A percentile compares a stretch with the other conserved stretches of the same genome.
Conservation (phyloP, 2,113 vertebrate species). For the Megaptera novaeangliae region DNA sequence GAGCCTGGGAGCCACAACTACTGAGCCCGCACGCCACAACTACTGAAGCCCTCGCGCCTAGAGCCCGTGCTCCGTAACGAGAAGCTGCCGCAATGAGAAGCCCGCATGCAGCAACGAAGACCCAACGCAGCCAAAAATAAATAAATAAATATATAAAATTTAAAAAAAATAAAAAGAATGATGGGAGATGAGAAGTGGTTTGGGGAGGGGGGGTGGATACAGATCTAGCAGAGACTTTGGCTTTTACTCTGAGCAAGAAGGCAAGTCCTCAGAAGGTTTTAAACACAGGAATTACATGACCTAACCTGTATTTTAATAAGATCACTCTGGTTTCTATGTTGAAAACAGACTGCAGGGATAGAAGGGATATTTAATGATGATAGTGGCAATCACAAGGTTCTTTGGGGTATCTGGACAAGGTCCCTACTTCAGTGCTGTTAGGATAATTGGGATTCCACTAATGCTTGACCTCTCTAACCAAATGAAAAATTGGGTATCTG, state of each 20-base stretch:
- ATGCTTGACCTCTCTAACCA: neutral
- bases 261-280: neutral
- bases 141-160: too few species aligned
- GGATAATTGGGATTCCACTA: neutral
- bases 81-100: too few species aligned
- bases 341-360: neutral
- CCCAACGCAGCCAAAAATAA: too few species aligned
- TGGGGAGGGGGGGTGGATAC: neutral
- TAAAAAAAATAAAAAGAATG: too few species aligned
- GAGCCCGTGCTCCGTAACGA: too few species aligned
- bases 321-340: neutral
- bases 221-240: neutral
- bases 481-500: neutral
- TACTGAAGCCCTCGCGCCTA: too few species aligned
- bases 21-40: too few species aligned
- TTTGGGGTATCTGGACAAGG: neutral
- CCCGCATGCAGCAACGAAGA: too few species aligned
- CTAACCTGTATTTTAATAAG: neutral
- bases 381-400: neutral
- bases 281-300: neutral
- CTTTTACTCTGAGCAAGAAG: neutral
- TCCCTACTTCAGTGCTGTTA: neutral
- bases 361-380: neutral
- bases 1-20: too few species aligned
- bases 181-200: neutral